Evolutionary conservation across 2,888 invertebrate species (phyloP), one percentile per base, ranked within the genome.

Genomic region (Sinopyrophorus schimmeli): DNA sequence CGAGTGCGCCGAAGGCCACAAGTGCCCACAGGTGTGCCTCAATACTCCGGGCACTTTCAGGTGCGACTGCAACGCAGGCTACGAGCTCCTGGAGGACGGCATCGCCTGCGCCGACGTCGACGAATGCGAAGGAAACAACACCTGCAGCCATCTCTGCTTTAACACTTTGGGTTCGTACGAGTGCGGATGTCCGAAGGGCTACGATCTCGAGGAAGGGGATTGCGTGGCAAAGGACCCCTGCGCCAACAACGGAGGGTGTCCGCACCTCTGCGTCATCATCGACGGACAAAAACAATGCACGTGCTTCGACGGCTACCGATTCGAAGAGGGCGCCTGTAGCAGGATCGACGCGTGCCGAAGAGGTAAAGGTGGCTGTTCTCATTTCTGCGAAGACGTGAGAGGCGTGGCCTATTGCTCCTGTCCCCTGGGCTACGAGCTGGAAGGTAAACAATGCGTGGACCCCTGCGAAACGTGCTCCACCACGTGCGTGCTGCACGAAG

Each of bases 351-450:
- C 71, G 23, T 79, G 78, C 52, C 70, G 69, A 1, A 51, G 61
- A 1, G 72, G 76, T 37, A 79, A 78, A 23, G 77, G 77, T 0
- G 78, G 78, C 3, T 80, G 80, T 54, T 77, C 77, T 4, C 77
- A 80, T 52, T 64, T 67, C 24, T 78, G 76, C 18, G 10, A 5
- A 5, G 32, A 39, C 15, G 10, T 9, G 3, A 7, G 34, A n/a
- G 26, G 31, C 5, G 7, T 16, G 6, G 24, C 23, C 11, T 4
- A 15, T n/a, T 49, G 49, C 27, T 23, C 14, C 3, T 74, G 74
- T 50, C 67, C 69, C 0, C 57, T 59, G 30, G 71, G 70, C 6
- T 66, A 60, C 41, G 58, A 64, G n/a, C 57, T 74, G 27, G 27
- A 10, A 24, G 17, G 66, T 3, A 47, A 41, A 21, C n/a, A n/a